Base-by-base conservation (phyloP, 2,888 invertebrate species). In the Andrena bucephala region DNA sequence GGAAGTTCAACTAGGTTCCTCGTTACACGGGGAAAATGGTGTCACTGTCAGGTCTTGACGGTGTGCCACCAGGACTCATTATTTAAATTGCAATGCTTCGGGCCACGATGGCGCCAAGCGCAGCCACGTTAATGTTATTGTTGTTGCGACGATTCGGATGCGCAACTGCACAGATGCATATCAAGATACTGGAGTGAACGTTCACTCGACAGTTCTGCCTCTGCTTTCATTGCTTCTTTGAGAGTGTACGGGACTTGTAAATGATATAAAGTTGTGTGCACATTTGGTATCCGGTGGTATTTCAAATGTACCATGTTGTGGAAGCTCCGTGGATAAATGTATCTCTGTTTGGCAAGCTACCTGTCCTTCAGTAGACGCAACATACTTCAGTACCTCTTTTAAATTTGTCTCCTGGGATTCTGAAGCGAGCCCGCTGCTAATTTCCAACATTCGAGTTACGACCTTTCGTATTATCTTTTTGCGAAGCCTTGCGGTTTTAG, bases 1-100 rank as follows among this genome's bases (percentile, higher is more conserved):
- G 74, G 59, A 83, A 74, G 57, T 70, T 77, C 42, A 77, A 72
- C 76, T 42, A 57, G 59, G 50, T 69, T 62, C 50, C 72, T 77
- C 72, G 68, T 81, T 77, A 57, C 68, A 69, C 36, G 20, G 7
- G n/a, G 82, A 67, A 67, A 75, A 75, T 31, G 42, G n/a, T 42
- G 36, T 57, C 42, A 36, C 60, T 52, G 62, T 48, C 31, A 31
- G 36, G 29, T 54, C 10, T 52, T 27, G 0, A 7, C n/a, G 48
- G 7, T 16, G 2, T 13, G 13, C 10, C 36, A 31, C 57, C 57
- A 57, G 13, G 62, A 68, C 48, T 63, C 8, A 54, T 74, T 67
- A 62, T 68, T 67, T 24, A 13, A 20, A 69, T 62, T 50, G 24
- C 24, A 2, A 62, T n/a, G 16, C 2, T 16, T 63, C 20, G 13